Base-by-base conservation (phyloP, 2,113 vertebrate species). In the Etheostoma cragini region DNA sequence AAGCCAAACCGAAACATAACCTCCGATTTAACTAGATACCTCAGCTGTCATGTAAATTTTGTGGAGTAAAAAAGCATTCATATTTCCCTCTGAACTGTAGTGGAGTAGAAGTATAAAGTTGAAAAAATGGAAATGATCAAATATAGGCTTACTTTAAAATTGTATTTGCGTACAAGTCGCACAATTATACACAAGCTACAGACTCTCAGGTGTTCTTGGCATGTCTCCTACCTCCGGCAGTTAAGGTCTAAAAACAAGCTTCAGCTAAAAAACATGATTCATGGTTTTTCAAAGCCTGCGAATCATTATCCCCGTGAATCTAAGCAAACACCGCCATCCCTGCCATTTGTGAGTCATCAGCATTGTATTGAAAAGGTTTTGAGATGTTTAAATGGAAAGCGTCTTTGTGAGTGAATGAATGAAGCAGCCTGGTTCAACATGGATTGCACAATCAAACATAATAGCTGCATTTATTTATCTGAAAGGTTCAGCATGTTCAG, bases 281-380 rank as follows among this genome's bases (percentile, higher is more conserved):
- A 53, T 21, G 22, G 22, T 21, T 71, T 80, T 50, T 79, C 26
- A 76, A 79, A 71, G 22, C 45, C 56, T 19, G 24, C 45, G 16
- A 14, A 10, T 81, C 30, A 76, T 83, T 49, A 81, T 58, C 61
- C 35, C 60, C 26, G 1, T 19, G 16, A 33, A 58, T 54, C 76
- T 21, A 45, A 45, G 24, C 42, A 57, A 75, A 63, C 38, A 58
- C 6, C 7, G 10, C 15, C 8, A 2, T 49, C n/a, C 15, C 62
- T 22, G 64, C 30, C 30, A 19, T 69, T 46, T 74, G 42, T 75
- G 87, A 86, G 50, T 84, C 82, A 80, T 73, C 78, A 24, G 64
- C 60, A 24, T 57, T 80, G 64, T 82, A 12, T 33, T 74, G 14
- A 46, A 73, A 33, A n/a, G 19, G 17, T 47, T 19, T 42, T 0